phyloP scores from a whole-genome alignment of 1,140 invertebrate species.

The Linepithema humile region DNA sequence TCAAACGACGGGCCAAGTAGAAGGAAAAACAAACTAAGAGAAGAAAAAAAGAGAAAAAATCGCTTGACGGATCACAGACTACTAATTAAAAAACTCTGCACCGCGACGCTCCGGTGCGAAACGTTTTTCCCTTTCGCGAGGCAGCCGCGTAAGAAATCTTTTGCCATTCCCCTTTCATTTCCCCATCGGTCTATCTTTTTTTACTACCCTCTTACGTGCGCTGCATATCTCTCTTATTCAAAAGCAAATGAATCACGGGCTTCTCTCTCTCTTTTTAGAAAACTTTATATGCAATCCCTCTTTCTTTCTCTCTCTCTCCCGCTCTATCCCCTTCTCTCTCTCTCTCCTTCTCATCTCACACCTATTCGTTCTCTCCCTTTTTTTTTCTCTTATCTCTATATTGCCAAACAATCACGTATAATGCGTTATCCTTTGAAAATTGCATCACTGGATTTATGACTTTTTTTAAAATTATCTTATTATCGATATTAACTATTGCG shows the following conservation, averaged over 20 bases:
- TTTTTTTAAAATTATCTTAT: no score
- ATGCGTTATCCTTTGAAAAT: slow-evolving; percentile 39
- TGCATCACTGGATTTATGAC: no score
- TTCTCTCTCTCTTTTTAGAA: neutral
- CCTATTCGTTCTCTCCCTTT: neutral
- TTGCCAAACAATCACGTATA: neutral
- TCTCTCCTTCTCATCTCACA: neutral
- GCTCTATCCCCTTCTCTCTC: no score
- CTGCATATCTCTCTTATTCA: slow-evolving; percentile 30
- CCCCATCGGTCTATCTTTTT: slow-evolving; percentile 40
- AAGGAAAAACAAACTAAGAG: neutral
- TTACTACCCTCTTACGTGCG: slow-evolving; percentile 1
- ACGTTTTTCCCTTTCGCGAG: slow-evolving; percentile 17
- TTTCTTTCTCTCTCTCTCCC: no score
- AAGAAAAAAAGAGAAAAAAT: slow-evolving; percentile 48
- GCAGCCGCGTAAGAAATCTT: slow-evolving; percentile 56
- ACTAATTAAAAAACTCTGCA: slow-evolving; percentile 66
- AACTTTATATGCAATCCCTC: neutral
- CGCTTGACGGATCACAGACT: slow-evolving; percentile 65
- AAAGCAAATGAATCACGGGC: slow-evolving; percentile 53
- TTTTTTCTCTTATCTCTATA: neutral
- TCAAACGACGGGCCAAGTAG: neutral
- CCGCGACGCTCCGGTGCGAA: slow-evolving; percentile 33
- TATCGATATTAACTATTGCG: neutral
- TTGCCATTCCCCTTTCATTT: slow-evolving; percentile 56